These are phyloP conservation scores for Andricus quercusramuli DNA, from an alignment of 2,888 invertebrate species.

Conservation along the genomic window DNA sequence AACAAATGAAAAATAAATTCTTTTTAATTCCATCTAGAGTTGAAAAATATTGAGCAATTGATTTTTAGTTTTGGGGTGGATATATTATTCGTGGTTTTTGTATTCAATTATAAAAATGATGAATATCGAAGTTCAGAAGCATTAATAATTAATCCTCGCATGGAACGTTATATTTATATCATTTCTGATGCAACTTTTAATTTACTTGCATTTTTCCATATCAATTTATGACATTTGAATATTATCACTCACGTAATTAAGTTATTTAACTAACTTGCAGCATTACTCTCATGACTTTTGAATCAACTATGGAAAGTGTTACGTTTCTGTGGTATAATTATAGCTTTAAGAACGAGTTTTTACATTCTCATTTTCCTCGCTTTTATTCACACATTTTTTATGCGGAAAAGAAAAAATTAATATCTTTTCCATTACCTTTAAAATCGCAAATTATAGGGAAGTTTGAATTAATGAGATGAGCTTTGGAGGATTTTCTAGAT, in stretches of 20 bases:
- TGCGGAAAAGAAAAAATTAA: not conserved
- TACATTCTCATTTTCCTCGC: not conserved
- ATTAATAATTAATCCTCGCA: not conserved
- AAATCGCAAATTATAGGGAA: not conserved
- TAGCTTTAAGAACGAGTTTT: conserved; percentile 9
- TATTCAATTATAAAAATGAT: not conserved
- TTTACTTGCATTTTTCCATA: conserved; percentile 21
- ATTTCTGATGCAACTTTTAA: conserved; percentile 30
- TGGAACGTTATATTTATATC: conserved; percentile 12
- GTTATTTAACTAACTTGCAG: conserved; percentile 13
- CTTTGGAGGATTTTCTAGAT: too few species aligned
- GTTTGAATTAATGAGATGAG: too few species aligned
- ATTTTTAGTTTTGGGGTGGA: too few species aligned
- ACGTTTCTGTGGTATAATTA: conserved; percentile 11
- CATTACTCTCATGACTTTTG: conserved; percentile 15
- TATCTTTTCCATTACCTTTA: not conserved
- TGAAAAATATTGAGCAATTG: too few species aligned
- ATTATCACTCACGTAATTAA: conserved; percentile 19
- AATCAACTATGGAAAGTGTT: conserved; percentile 20
- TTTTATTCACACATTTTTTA: not conserved
- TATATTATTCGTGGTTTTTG: too few species aligned
- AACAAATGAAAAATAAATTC: not conserved
- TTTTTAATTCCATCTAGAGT: not conserved
- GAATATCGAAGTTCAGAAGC: not conserved
- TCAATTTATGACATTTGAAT: conserved; percentile 25